phyloP scores from a whole-genome alignment of 2,797 vertebrate species.

The Enteromius paludinosus region DNA sequence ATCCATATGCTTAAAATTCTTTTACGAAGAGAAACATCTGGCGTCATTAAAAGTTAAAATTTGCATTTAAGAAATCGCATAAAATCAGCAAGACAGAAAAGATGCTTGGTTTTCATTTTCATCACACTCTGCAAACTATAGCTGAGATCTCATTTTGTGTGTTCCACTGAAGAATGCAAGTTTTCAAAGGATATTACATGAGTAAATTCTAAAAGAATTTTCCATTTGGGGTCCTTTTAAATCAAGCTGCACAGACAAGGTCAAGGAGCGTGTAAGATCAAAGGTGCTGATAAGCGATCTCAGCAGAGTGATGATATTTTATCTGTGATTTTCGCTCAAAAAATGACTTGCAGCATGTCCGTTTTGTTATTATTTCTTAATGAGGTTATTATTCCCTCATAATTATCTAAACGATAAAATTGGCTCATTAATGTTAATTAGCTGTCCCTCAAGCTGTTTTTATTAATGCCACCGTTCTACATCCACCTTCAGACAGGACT shows the following conservation, averaged over 20 bases:
- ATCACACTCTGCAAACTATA: neutral
- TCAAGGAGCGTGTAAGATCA: neutral
- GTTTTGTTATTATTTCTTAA: constrained; percentile 19
- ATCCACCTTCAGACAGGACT: neutral
- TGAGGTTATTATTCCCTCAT: constrained; percentile 15
- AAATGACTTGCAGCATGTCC: neutral
- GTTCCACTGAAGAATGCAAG: neutral
- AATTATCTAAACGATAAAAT: constrained; percentile 2
- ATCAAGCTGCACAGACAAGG: neutral
- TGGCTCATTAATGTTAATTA: constrained; percentile 6
- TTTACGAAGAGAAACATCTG: neutral
- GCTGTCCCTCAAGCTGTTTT: constrained; percentile 8
- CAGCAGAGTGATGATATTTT: neutral
- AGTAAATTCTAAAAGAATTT: neutral
- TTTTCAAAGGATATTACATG: neutral
- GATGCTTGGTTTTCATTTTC: neutral
- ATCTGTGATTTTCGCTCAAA: constrained; percentile 6
- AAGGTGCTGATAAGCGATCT: neutral
- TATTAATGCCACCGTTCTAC: constrained; percentile 6
- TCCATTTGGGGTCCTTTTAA: neutral
- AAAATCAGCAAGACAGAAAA: neutral
- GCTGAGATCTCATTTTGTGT: neutral
- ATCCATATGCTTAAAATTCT: constrained; percentile 4
- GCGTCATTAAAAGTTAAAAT: neutral
- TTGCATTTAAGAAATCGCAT: neutral